These are phyloP conservation scores for Busseola fusca DNA, from an alignment of 2,888 invertebrate genomes.

Conservation along the genomic window DNA sequence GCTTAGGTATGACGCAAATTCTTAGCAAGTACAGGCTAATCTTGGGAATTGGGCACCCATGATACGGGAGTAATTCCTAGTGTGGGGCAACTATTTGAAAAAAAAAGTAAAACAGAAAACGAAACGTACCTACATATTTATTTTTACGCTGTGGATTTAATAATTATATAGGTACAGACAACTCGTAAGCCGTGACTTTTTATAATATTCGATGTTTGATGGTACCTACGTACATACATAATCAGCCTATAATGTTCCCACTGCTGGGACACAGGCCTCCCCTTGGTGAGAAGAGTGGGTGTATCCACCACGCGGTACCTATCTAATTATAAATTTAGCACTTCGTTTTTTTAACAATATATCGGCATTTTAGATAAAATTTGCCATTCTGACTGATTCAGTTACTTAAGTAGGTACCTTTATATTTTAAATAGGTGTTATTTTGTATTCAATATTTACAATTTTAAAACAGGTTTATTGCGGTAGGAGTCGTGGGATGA, in stretches of 20 bases:
- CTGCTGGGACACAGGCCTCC: too few relatives aligned
- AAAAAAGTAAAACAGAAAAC: too few relatives aligned
- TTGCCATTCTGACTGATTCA: neutral
- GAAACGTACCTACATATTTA: neutral
- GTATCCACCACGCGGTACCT: too few relatives aligned
- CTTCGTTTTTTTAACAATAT: neutral
- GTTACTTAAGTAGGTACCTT: neutral
- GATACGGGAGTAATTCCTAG: too few relatives aligned
- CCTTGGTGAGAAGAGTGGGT: too few relatives aligned
- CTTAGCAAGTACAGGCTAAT: slow-evolving; percentile 26
- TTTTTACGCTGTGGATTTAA: slow-evolving; percentile 16
- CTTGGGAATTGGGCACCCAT: too few relatives aligned
- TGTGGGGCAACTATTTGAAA: too few relatives aligned
- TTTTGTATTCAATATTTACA: slow-evolving; percentile 23
- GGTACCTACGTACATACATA: too few relatives aligned
- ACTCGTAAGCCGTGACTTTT: slow-evolving; percentile 7
- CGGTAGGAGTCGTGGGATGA: slow-evolving; percentile 1
- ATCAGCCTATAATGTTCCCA: too few relatives aligned
- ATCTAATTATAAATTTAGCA: neutral
- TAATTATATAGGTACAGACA: slow-evolving; percentile 11
- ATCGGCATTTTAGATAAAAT: neutral
- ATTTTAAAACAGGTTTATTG: slow-evolving; percentile 31
- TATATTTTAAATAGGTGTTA: neutral
- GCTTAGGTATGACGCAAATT: slow-evolving; percentile 18
- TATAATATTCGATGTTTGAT: neutral